Percentiles rank a stretch among this genome's conserved stretches.
Evolutionary conservation across 2,888 invertebrate species (phyloP).

Genomic region (Trissolcus japonicus): DNA sequence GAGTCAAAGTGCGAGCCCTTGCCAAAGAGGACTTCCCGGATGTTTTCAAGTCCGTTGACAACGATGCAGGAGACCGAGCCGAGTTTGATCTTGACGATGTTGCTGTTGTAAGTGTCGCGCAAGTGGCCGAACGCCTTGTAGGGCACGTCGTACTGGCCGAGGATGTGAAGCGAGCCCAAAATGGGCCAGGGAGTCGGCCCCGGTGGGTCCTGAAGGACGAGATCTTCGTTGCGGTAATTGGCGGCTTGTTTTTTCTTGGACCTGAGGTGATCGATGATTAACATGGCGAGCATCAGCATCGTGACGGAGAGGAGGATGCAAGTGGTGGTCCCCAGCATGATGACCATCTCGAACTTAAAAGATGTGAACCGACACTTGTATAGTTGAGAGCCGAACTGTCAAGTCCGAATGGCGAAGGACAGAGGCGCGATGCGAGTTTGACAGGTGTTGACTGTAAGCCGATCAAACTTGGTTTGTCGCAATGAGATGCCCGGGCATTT

Average conservation of each 20-base stretch:
- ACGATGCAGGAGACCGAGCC: conserved; percentile 79
- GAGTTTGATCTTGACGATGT: conserved; percentile 78
- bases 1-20: conserved; percentile 81
- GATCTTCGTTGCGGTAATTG: conserved; percentile 58
- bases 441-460: conserved; percentile 62
- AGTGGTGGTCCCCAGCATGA: conserved; percentile 23
- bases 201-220: conserved; percentile 74
- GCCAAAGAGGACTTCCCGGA: conserved; percentile 79
- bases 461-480: conserved; percentile 73
- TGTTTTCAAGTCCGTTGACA: conserved; percentile 79
- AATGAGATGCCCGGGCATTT: conserved; percentile 72
- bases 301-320: conserved; percentile 64
- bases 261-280: conserved; percentile 64
- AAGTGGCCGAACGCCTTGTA: conserved; percentile 80
- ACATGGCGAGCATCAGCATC: conserved; percentile 62
- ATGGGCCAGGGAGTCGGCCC: conserved; percentile 79
- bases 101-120: conserved; percentile 77
- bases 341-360: not conserved
- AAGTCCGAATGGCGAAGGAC: conserved; percentile 3
- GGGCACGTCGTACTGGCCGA: conserved; percentile 80
- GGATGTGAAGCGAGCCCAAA: conserved; percentile 79
- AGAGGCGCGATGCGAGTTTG: conserved; percentile 30
- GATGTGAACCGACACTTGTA: not conserved
- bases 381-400: conserved; percentile 1
- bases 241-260: conserved; percentile 53